These are phyloP conservation scores for Liparis tanakae DNA, from an alignment of 2,797 vertebrate species.

Conservation along the genomic window DNA sequence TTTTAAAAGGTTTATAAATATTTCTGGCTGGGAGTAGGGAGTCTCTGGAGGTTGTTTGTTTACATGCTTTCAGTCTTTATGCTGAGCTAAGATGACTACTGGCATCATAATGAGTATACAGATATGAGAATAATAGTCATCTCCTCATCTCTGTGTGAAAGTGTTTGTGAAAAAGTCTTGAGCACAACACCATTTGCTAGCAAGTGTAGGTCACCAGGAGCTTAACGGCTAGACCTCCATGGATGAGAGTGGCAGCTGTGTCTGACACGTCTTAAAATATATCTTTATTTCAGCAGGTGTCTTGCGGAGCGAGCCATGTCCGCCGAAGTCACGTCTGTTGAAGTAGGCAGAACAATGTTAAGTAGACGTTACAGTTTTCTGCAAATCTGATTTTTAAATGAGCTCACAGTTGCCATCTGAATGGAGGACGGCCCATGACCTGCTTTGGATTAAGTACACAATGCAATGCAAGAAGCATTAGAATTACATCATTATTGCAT, in stretches of 20 bases:
- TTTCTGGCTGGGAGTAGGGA: background rate
- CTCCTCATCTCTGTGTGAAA: background rate
- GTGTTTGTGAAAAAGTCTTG: background rate
- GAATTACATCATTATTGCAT: slow-evolving; percentile 35
- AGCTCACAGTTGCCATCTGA: too few relatives aligned
- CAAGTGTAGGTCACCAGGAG: background rate
- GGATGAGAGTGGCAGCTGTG: slow-evolving; percentile 39
- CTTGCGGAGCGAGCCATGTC: slow-evolving; percentile 13
- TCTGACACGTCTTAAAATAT: slow-evolving; percentile 39
- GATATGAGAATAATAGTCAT: background rate
- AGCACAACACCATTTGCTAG: background rate
- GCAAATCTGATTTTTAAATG: slow-evolving; percentile 32
- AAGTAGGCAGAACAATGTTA: slow-evolving; percentile 36
- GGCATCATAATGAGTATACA: background rate
- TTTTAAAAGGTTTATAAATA: background rate
- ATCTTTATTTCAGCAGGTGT: slow-evolving; percentile 19
- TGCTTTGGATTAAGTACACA: slow-evolving; percentile 42
- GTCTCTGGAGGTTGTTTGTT: background rate
- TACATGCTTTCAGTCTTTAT: background rate
- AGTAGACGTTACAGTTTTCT: slow-evolving; percentile 54
- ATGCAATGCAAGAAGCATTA: slow-evolving; percentile 17
- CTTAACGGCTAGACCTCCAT: background rate
- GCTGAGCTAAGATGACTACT: slow-evolving; percentile 1
- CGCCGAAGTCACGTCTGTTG: slow-evolving; percentile 27
- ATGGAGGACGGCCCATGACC: slow-evolving; percentile 43